Conservation (phyloP, 1,140 invertebrate species). For the Protaetia brevitarsis region DNA sequence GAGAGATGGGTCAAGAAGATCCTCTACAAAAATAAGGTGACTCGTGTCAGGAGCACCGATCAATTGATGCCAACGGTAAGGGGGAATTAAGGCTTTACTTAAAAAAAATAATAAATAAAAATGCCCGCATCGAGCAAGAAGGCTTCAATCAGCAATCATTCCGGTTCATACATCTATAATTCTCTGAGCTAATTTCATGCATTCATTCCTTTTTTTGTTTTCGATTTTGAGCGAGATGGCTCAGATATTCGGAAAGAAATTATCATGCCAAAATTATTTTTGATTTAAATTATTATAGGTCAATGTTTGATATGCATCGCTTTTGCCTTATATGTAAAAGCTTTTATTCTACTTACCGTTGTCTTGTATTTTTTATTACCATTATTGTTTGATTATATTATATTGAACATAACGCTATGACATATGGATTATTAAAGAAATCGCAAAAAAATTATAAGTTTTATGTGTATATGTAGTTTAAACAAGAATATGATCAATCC, state of each 20-base stretch:
- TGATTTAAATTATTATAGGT: neutral
- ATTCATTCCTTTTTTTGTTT: no score
- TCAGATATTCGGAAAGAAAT: no score
- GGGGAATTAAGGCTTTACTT: conserved; percentile 33
- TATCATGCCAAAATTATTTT: neutral
- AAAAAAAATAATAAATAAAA: neutral
- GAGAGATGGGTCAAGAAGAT: conserved; percentile 82
- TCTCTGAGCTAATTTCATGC: no score
- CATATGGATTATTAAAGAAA: no score
- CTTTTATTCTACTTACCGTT: conserved; percentile 15
- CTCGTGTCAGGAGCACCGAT: conserved; percentile 87
- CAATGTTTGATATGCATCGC: conserved; percentile 11
- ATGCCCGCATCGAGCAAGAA: neutral
- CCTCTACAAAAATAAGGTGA: conserved; percentile 89
- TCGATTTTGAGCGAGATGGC: no score
- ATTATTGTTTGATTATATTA: no score
- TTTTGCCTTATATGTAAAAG: conserved; percentile 10
- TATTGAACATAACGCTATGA: no score
- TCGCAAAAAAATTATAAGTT: no score
- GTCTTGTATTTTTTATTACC: conserved; percentile 1
- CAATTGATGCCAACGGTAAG: conserved; percentile 93
- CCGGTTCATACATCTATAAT: neutral
- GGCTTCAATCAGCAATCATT: neutral
- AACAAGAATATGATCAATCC: no score
- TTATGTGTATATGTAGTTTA: no score